Base-by-base conservation (phyloP, 2,797 vertebrate species). In the Neoniphon sammara region DNA sequence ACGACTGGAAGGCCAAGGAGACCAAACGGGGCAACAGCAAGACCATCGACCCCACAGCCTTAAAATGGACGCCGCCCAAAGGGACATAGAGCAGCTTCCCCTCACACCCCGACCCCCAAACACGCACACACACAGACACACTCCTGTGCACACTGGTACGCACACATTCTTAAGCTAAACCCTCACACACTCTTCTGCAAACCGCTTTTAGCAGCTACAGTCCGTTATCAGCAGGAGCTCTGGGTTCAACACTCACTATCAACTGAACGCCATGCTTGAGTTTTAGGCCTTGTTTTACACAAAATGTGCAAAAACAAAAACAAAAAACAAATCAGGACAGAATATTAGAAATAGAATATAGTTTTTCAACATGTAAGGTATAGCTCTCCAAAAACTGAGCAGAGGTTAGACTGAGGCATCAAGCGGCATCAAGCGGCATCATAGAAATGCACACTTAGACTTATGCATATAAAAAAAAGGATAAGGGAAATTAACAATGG, bases 51-150 rank as follows among this genome's bases (percentile, higher is more conserved):
- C 96, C 97, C 76, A 93, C 93, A 88, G 97, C 97, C 89, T 94
- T 99, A 88, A 99, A 99, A 93, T 99, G 98, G 98, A 99, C 96
- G 80, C 97, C 97, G 59, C 97, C 98, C 39, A 99, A 99, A 94
- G 97, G 97, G 89, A 97, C 97, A 85, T 99, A 96, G 81, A 73
- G 59, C 75, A 74, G 59, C 83, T 75, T 81, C 64, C 49, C 18
- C 31, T 70, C 55, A 67, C 70, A 59, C 80, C 70, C 20, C 57
- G 36, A 49, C 74, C 61, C 8, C 53, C 46, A 61, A 66, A 73
- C 18, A 75, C 30, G 62, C 65, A 21, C 61, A 34, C 27, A 58
- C 56, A 58, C 56, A n/a, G 15, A 34, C 18, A 36, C 56, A 58
- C 56, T 34, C 25, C 17, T 20, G n/a, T 27, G 30, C 27, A 60